Conservation (phyloP, 2,888 invertebrate species). For the Anoplius nigerrimus region DNA sequence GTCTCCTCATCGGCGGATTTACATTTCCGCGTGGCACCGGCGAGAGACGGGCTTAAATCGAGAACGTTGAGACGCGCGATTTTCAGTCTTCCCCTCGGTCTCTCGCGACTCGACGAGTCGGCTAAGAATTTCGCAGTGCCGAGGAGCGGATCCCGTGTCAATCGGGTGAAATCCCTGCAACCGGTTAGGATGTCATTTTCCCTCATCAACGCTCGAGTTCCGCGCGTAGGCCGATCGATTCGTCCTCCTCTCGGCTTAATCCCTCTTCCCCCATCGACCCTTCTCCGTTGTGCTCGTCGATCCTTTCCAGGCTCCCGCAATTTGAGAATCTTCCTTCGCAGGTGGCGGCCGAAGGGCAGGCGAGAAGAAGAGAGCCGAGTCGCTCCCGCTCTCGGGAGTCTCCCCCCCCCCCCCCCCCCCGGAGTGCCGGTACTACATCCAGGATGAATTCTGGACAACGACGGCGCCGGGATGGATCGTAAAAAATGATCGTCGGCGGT, state of each 20-base stretch:
- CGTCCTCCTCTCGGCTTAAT: too few species aligned
- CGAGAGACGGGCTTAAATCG: not conserved
- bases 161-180: too few species aligned
- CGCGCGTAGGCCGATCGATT: too few species aligned
- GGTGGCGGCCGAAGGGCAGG: not conserved
- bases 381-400: too few species aligned
- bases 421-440: slow-evolving; percentile 30
- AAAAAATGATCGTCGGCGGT: slow-evolving; percentile 46
- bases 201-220: too few species aligned
- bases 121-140: too few species aligned
- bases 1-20: not conserved
- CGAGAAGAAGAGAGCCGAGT: slow-evolving; percentile 18
- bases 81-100: too few species aligned
- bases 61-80: too few species aligned
- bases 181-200: too few species aligned
- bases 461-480: slow-evolving; percentile 34
- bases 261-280: too few species aligned
- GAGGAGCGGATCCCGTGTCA: too few species aligned
- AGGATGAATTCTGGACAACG: slow-evolving; percentile 45
- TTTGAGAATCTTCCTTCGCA: slow-evolving; percentile 18
- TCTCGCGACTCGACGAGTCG: too few species aligned
- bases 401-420: not conserved
- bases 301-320: slow-evolving; percentile 19
- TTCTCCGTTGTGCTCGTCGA: slow-evolving; percentile 14
- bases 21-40: slow-evolving; percentile 6